Evolutionary conservation across 1,140 invertebrate genomes (phyloP).

Genomic region (Ostrea edulis): DNA sequence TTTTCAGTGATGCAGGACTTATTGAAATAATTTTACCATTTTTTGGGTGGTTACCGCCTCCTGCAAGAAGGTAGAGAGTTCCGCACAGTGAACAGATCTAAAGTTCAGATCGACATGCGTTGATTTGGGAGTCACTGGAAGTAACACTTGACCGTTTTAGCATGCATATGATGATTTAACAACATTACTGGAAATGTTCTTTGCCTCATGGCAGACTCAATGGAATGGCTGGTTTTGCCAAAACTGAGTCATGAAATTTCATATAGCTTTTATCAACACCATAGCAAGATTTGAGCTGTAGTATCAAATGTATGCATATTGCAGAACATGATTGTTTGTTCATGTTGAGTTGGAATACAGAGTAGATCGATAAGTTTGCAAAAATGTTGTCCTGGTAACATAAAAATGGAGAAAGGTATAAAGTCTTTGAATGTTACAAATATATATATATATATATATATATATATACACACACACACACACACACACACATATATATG

Average conservation of each 20-base stretch:
- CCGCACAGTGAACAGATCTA: background rate
- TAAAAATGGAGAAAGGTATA: too few relatives aligned
- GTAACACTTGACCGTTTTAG: background rate
- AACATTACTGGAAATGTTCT: background rate
- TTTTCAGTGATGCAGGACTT: conserved; percentile 12
- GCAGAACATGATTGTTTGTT: too few relatives aligned
- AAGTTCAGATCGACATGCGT: background rate
- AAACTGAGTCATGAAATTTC: background rate
- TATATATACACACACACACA: too few relatives aligned
- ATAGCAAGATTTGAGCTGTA: too few relatives aligned
- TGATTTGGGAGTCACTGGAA: background rate
- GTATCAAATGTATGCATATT: too few relatives aligned
- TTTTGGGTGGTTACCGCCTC: background rate
- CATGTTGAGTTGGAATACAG: too few relatives aligned
- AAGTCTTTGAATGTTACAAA: too few relatives aligned
- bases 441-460: too few relatives aligned
- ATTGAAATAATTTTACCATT: background rate
- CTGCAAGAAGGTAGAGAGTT: conserved; percentile 3
- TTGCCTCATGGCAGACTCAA: background rate
- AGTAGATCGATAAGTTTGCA: too few relatives aligned
- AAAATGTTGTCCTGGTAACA: too few relatives aligned
- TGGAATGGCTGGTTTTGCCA: background rate
- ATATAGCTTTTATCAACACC: background rate
- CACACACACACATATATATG: too few relatives aligned
- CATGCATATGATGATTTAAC: background rate